Base-by-base conservation (phyloP, 2,888 invertebrate genomes). In the Drosophila cognata region DNA sequence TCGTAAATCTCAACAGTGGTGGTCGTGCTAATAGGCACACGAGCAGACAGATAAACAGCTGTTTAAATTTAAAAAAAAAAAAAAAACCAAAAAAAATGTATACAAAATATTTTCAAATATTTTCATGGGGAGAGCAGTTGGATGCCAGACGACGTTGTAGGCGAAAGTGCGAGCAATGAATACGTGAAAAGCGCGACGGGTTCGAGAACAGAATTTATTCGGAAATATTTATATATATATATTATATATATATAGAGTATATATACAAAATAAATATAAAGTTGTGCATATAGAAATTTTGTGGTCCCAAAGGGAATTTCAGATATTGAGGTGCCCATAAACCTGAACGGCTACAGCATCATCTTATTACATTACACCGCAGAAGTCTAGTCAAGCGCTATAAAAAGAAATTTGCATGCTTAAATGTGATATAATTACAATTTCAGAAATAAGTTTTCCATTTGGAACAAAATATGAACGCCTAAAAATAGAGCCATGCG, bases 361-460 rank as follows among this genome's bases (percentile, higher is more conserved):
- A 41, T 51, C 38, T 10, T 36, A 11, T 18, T 60, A 29, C 29
- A 46, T 7, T 57, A 18, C 2, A 25, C 4, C 13, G n/a, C 11
- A 43, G 38, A 55, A 55, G 21, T n/a, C 52, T 25, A n/a, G 43
- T 50, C 31, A 46, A 38, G 57, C 36, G 31, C 71, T 72, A 41
- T 48, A 57, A 66, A 56, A 68, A 57, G 59, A 71, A 68, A 68
- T 79, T 52, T 78, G 79, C 79, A 79, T 41, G 38, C 56, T 38
- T 36, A 38, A 73, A 86, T 70, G 79, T 89, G 84, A 84, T 86
- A 84, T 84, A 84, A 84, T 84, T 84, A 74, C 70, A 74, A 38
- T 31, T 51, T 33, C 55, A n/a, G 25, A 69, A 71, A 66, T 56
- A 51, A 13, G 33, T 62, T 79, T 71, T 71, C 58, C 66, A 76